Base-by-base conservation (phyloP, 2,797 vertebrate genomes). In the Eulemur coronatus region DNA sequence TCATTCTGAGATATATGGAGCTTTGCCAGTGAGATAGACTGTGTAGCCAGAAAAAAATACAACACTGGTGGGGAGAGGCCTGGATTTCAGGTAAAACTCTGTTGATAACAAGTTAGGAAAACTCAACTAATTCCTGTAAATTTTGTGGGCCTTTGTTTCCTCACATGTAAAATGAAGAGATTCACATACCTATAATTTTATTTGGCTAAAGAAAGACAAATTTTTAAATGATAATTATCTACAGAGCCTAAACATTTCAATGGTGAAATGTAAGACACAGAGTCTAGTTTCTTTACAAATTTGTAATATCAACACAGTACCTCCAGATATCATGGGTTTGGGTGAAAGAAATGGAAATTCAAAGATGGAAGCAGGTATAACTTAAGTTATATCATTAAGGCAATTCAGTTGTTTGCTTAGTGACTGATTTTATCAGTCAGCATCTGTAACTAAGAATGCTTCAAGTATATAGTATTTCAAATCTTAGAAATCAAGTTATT, bases 401-500 rank as follows among this genome's bases (percentile, higher is more conserved):
- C 48, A 73, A 91, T 96, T 80, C 18, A 63, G 30, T 82, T 97
- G 79, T 89, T 96, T 91, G 43, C 82, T 94, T 94, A 95, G 46
- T 61, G 96, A 95, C 38, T 22, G 13, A 69, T 82, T 93, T 95
- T 41, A 76, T 96, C 63, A 95, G 67, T 61, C 46, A 73, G 22
- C 5, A 82, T 70, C 7, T 63, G 13, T 78, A 82, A 24, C 15
- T 38, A 52, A 94, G 55, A 92, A 94, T 78, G 35, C 33, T 93
- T 92, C 69, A 38, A 63, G 61, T 52, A 75, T 85, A 65, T 13
- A 79, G 20, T 81, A 88, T 93, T 95, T 91, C 46, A 84, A 90
- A 69, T 92, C 67, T 93, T 89, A 96, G 50, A 97, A 96, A 90
- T 79, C 30, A 86, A 86, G 24, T 78, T 90, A 35, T 86, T 89